Conservation (phyloP, 1,140 invertebrate genomes). For the Cotesia vestalis region DNA sequence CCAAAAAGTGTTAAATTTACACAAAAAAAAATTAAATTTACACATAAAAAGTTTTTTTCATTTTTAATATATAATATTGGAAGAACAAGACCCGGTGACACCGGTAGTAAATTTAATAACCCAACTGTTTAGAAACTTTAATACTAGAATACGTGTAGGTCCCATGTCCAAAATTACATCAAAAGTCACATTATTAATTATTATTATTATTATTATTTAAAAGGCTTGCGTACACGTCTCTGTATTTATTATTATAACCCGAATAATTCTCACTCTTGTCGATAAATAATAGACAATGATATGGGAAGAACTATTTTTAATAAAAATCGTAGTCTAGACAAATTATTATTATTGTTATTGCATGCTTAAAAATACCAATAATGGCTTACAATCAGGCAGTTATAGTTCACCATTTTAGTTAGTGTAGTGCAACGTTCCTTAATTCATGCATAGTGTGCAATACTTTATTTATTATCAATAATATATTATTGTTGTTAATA, state of each 20-base stretch:
- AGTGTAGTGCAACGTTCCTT: slow-evolving; percentile 25
- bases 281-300: too few species aligned
- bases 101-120: slow-evolving; percentile 23
- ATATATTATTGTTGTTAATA: too few species aligned
- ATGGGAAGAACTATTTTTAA: too few species aligned
- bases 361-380: slow-evolving; percentile 1
- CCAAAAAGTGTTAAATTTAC: too few species aligned
- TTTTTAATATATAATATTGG: slow-evolving; percentile 28
- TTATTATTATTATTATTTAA: slow-evolving; percentile 5
- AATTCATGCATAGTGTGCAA: slow-evolving; percentile 21
- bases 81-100: slow-evolving; percentile 34
- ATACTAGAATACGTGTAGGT: slow-evolving; percentile 29
- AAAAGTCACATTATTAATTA: slow-evolving; percentile 28
- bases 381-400: slow-evolving; percentile 16
- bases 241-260: background rate
- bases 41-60: too few species aligned
- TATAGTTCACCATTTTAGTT: background rate
- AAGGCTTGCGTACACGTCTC: slow-evolving; percentile 1
- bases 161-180: slow-evolving; percentile 36
- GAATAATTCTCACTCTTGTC: too few species aligned
- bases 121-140: slow-evolving; percentile 1
- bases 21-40: too few species aligned
- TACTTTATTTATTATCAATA: too few species aligned
- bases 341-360: slow-evolving; percentile 1
- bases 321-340: background rate